Percentiles rank a stretch among this genome's conserved stretches.
phyloP scores from a whole-genome alignment of 92 coral and sea anemone species.

The Zoanthus solanderi region DNA sequence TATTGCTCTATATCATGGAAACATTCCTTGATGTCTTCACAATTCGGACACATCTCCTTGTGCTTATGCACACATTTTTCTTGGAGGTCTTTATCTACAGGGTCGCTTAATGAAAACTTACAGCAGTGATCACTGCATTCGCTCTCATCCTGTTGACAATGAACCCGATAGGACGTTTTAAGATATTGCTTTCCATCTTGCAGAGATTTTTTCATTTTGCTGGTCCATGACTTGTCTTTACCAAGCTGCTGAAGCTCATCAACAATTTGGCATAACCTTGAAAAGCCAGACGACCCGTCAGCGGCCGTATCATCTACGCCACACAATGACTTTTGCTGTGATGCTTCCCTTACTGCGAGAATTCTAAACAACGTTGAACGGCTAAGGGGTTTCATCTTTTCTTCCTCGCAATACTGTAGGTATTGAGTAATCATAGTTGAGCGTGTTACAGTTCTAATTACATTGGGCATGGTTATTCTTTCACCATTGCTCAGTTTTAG shows the following conservation, averaged over 20 bases:
- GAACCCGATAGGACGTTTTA: conserved; percentile 45
- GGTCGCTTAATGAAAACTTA: conserved; percentile 50
- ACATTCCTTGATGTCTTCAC: conserved; percentile 17
- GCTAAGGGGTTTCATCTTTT: conserved; percentile 52
- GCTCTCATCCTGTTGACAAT: conserved; percentile 51
- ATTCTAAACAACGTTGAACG: conserved; percentile 58
- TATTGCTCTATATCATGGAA: neutral
- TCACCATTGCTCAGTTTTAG: conserved; percentile 64
- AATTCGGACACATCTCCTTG: neutral
- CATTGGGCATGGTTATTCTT: conserved; percentile 68
- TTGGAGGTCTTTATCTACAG: conserved; percentile 16
- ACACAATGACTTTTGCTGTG: conserved; percentile 51
- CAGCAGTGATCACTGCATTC: conserved; percentile 65
- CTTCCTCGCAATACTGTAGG: conserved; percentile 64
- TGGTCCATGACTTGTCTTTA: conserved; percentile 34
- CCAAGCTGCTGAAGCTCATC: conserved; percentile 53
- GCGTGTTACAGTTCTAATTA: conserved; percentile 67
- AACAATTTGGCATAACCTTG: conserved; percentile 30
- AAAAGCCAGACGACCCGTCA: conserved; percentile 35
- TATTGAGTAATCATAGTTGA: conserved; percentile 71
- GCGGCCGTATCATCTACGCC: conserved; percentile 37
- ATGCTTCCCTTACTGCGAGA: conserved; percentile 21
- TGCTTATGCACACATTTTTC: conserved; percentile 6
- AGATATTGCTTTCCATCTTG: conserved; percentile 52
- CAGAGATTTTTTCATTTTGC: conserved; percentile 43